Conservation (phyloP, 2,113 vertebrate genomes). For the Anser cygnoides region DNA sequence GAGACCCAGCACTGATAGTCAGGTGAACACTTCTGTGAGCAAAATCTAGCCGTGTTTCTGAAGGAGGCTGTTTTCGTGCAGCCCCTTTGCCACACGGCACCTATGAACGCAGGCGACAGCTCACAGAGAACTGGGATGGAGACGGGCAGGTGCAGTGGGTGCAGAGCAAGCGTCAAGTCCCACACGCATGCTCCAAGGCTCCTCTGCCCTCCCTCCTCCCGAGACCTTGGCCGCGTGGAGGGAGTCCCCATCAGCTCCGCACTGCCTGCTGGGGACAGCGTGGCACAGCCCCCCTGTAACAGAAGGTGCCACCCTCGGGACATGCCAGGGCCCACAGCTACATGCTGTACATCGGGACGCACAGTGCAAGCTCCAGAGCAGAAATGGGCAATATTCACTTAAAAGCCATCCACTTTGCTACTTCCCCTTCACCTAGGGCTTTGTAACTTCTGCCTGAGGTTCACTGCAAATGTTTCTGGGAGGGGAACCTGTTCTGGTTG, state of each 20-base stretch:
- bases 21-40: background rate
- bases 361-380: background rate
- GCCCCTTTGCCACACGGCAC: background rate
- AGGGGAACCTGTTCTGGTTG: background rate
- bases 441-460: background rate
- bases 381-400: background rate
- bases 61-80: background rate
- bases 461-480: background rate
- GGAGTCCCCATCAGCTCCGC: background rate
- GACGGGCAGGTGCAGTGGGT: background rate
- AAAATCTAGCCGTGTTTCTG: background rate
- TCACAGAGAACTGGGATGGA: background rate
- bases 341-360: background rate
- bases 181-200: background rate
- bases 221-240: background rate
- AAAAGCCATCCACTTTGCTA: background rate
- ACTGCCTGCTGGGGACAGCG: background rate
- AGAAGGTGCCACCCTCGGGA: background rate
- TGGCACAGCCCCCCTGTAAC: background rate
- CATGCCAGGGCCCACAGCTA: background rate
- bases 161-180: background rate
- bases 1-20: background rate
- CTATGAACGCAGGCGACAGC: background rate
- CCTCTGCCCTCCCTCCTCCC: background rate
- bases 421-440: background rate